phyloP scores from a whole-genome alignment of 2,797 vertebrate genomes.

The Malurus splendens region DNA sequence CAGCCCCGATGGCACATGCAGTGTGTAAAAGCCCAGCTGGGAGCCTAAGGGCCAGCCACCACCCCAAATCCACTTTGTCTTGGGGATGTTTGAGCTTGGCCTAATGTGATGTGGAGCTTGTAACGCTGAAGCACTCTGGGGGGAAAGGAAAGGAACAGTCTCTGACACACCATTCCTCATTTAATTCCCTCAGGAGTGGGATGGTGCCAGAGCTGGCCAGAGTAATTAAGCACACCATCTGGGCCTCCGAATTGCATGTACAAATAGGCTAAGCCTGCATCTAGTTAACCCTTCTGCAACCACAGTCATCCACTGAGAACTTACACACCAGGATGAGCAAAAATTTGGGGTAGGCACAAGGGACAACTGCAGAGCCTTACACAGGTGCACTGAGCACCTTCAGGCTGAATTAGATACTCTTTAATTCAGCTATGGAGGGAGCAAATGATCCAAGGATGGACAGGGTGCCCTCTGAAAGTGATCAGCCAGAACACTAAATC shows the following conservation, averaged over 20 bases:
- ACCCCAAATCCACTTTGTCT: background rate
- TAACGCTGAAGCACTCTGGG: background rate
- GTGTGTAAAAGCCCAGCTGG: background rate
- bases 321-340: background rate
- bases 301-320: background rate
- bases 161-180: constrained; percentile 47
- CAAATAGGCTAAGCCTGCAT: background rate
- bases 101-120: background rate
- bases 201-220: constrained; percentile 10
- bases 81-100: background rate
- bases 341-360: background rate
- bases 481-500: background rate
- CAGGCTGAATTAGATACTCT: background rate
- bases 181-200: constrained; percentile 18
- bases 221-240: constrained; percentile 48
- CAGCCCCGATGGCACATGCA: fast-evolving
- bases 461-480: background rate
- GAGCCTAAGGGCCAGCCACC: background rate
- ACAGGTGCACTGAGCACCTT: fast-evolving
- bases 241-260: background rate
- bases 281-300: constrained; percentile 29
- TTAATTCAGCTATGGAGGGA: background rate
- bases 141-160: background rate
- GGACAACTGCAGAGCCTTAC: background rate
- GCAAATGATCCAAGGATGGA: background rate